A percentile compares a stretch with the other conserved stretches of the same genome.
Conservation (phyloP, 2,113 vertebrate genomes). For the Taurulus bubalis region DNA sequence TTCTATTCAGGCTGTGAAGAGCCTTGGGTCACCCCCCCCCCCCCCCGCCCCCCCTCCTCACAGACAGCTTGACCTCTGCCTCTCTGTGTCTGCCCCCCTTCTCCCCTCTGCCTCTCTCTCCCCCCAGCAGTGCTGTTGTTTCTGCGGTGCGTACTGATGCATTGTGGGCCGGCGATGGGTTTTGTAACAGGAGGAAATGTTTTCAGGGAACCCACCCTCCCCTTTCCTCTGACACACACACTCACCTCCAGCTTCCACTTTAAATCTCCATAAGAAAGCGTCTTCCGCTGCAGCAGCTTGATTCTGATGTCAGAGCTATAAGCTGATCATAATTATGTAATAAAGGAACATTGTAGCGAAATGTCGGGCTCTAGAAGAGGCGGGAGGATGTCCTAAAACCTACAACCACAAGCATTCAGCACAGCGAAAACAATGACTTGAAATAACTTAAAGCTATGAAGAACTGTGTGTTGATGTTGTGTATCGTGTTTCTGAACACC, state of each 20-base stretch:
- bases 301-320: neutral
- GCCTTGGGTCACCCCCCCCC: constrained; percentile 37
- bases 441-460: neutral
- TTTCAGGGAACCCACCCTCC: constrained; percentile 1
- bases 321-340: constrained; percentile 20
- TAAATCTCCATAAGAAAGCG: constrained; percentile 33
- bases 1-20: constrained; percentile 50
- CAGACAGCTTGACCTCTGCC: constrained; percentile 61
- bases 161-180: constrained; percentile 87
- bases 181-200: constrained; percentile 90
- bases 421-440: neutral
- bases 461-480: too few species aligned
- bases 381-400: neutral
- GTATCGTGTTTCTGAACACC: too few species aligned
- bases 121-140: constrained; percentile 13
- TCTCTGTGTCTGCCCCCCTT: constrained; percentile 33
- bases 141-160: constrained; percentile 78
- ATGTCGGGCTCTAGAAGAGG: neutral
- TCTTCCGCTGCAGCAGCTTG: neutral
- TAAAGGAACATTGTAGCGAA: neutral
- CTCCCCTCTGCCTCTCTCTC: neutral
- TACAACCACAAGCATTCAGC: neutral
- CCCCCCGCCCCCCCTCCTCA: constrained; percentile 9
- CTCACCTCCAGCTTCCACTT: neutral
- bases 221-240: constrained; percentile 3